Evolutionary conservation across 1,140 invertebrate genomes (phyloP).

Genomic region (Drosophila littoralis): DNA sequence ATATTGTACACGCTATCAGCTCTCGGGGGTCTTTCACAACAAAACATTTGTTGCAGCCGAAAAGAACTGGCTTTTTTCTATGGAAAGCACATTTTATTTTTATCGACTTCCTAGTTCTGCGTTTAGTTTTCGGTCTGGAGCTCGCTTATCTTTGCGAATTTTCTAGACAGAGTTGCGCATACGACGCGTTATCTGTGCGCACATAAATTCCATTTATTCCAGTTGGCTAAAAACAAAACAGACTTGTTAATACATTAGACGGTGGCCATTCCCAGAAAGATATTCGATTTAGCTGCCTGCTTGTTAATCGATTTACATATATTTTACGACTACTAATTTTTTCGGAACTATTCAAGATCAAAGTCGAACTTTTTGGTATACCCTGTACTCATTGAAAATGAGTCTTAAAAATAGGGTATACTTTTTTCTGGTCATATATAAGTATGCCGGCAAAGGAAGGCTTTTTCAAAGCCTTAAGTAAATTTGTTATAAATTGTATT

Average conservation of each 20-base stretch:
- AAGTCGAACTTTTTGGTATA: constrained; percentile 40
- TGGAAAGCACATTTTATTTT: not conserved
- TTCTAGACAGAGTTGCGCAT: constrained; percentile 7
- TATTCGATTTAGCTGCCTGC: not conserved
- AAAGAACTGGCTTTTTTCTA: constrained; percentile 1
- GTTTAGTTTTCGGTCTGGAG: not conserved
- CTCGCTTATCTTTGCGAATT: not conserved
- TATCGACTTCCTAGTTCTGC: constrained; percentile 13
- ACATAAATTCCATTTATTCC: not conserved
- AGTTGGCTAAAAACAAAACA: not conserved
- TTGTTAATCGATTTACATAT: constrained; percentile 4
- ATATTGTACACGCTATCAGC: constrained; percentile 6
- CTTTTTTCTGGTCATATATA: not conserved
- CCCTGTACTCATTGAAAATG: not conserved
- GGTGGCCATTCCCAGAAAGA: too few relatives aligned
- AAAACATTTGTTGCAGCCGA: constrained; percentile 42
- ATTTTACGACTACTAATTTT: not conserved
- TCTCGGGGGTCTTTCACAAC: constrained; percentile 53
- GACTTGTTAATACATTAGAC: too few relatives aligned
- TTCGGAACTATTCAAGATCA: constrained; percentile 47
- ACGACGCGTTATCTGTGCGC: constrained; percentile 1
- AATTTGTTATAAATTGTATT: too few relatives aligned
- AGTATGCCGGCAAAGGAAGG: too few relatives aligned
- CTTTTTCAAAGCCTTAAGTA: too few relatives aligned
- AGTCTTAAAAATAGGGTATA: not conserved